Percentiles rank a stretch among this genome's conserved stretches.
Conservation (phyloP, 2,797 vertebrate species). For the Intellagama lesueurii region DNA sequence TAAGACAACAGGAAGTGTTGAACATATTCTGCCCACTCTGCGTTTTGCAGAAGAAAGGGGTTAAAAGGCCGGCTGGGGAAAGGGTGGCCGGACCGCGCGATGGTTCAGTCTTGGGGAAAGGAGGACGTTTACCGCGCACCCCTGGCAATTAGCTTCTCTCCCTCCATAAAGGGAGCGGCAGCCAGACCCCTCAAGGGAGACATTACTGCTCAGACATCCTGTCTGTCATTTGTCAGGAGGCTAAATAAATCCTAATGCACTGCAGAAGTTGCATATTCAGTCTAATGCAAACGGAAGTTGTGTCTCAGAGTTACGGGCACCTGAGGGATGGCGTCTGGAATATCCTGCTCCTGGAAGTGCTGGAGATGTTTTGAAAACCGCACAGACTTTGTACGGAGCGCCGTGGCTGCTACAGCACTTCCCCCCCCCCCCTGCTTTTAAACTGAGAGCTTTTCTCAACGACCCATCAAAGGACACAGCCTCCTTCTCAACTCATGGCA, state of each 20-base stretch:
- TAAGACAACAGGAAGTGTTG: background rate
- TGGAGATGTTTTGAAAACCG: background rate
- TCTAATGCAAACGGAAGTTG: slow-evolving; percentile 40
- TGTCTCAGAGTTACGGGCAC: slow-evolving; percentile 30
- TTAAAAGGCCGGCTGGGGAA: slow-evolving; percentile 43
- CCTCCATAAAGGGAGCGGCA: slow-evolving; percentile 33
- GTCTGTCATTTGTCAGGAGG: slow-evolving; percentile 49
- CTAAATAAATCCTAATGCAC: slow-evolving; percentile 53
- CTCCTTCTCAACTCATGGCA: background rate
- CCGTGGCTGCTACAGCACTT: background rate
- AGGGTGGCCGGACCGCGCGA: slow-evolving; percentile 48
- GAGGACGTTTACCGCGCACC: slow-evolving; percentile 37
- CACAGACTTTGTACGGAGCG: background rate
- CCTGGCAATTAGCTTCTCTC: slow-evolving; percentile 40
- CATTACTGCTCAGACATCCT: slow-evolving; percentile 53
- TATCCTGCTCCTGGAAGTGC: slow-evolving; percentile 5
- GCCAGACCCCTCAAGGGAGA: slow-evolving; percentile 48
- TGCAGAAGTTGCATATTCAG: slow-evolving; percentile 42
- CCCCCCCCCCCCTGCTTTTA: background rate
- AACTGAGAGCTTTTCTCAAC: slow-evolving; percentile 31
- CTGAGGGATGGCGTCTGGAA: slow-evolving; percentile 1
- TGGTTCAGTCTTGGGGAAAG: slow-evolving; percentile 52
- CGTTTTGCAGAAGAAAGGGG: background rate
- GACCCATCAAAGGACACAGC: background rate
- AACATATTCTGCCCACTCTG: background rate